Conservation (phyloP, 2,888 invertebrate genomes). For the Zonitis immaculata region DNA sequence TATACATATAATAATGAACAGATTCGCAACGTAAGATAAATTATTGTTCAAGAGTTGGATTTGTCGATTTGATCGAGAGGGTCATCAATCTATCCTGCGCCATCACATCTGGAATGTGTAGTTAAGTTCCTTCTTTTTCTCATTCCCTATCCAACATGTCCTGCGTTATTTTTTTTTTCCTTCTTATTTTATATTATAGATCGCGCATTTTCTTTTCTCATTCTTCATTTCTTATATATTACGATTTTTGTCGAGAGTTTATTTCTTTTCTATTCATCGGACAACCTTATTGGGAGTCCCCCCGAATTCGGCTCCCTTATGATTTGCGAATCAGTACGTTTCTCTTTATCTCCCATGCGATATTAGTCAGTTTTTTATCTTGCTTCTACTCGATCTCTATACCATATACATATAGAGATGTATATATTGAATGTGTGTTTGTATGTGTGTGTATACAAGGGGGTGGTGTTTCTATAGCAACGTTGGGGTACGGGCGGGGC, state of each 20-base stretch:
- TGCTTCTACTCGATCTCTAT: constrained; percentile 13
- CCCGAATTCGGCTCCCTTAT: constrained; percentile 26
- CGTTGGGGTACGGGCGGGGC: constrained; percentile 47
- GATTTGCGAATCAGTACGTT: constrained; percentile 32
- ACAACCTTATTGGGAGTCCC: constrained; percentile 27
- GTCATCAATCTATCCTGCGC: constrained; percentile 1
- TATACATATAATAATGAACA: not conserved
- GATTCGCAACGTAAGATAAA: not conserved
- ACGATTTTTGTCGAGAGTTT: constrained; percentile 10
- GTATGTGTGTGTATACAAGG: constrained; percentile 19
- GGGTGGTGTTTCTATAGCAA: constrained; percentile 44
- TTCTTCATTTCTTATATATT: not conserved
- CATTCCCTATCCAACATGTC: not conserved
- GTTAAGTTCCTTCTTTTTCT: not conserved
- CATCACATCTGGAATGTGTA: not conserved
- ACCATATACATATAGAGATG: not conserved
- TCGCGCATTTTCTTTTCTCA: not conserved
- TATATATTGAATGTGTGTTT: constrained; percentile 4
- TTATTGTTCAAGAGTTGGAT: not conserved
- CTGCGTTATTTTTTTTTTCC: not conserved
- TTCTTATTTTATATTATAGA: not conserved
- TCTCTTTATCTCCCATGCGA: constrained; percentile 27
- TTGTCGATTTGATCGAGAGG: not conserved
- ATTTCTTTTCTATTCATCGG: constrained; percentile 33
- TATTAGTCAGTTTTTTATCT: constrained; percentile 26